Evolutionary conservation across 2,797 vertebrate species (phyloP), one percentile per base, ranked within the genome.

Genomic region (Leucoraja ocellata): DNA sequence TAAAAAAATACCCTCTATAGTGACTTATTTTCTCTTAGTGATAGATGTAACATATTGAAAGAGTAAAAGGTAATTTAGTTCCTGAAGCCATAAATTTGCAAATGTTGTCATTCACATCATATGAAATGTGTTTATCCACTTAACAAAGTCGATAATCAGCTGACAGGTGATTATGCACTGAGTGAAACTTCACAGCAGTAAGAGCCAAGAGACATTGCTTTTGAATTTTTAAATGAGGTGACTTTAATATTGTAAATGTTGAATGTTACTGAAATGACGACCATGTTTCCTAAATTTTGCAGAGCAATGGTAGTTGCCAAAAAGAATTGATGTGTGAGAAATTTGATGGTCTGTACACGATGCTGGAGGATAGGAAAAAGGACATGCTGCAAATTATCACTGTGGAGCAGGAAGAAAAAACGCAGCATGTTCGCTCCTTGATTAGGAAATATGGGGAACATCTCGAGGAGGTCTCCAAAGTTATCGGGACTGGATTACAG

Each of bases 281-380:
- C 46, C 46, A 5, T 54, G 46, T 1, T 76, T 6, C 23, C 28
- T 25, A 46, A 63, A 94, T 95, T 95, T 95, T 94, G 93, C 95
- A 99, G 98, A 98, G 99, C 94, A 98, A 97, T 93, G 97, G 98
- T 39, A 96, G 96, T 94, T 95, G 97, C 93, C 98, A 99, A 96
- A 99, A 99, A 95, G 98, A 98, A 0, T 96, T 97, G 94, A 96
- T 99, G 93, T 99, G 98, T 76, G 98, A 98, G 96, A 95, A 96
- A 93, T 99, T 99, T 91, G 99, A 99, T 95, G 97, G 97, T 95
- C 96, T 99, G 46, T 99, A 98, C 0, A 96, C 97, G 32, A 94
- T 98, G 94, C 96, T 99, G 96, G 99, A 99, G 95, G 98, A 98
- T 94, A 97, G 97, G 94, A 99, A 99, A 95, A 96, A 96, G 2